Evolutionary conservation across 23 tunicate genomes (phyloP).

Genomic region (Styela clava): DNA sequence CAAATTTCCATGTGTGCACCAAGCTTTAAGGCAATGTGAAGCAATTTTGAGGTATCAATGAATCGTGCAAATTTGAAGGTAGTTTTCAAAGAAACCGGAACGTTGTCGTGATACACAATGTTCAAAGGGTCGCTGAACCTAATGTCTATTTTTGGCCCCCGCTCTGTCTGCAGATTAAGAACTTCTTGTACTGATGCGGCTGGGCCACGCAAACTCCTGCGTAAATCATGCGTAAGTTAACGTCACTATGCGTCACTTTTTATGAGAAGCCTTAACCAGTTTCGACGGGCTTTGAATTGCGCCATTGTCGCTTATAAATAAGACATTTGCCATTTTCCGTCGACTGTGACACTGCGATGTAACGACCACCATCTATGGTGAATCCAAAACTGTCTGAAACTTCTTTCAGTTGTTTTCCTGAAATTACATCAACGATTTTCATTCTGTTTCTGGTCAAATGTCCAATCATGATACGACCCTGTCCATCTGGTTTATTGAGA

Average conservation of each 20-base stretch:
- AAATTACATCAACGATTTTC: slow-evolving; percentile 31
- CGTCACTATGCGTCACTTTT: background rate
- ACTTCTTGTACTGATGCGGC: too few species aligned
- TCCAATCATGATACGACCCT: slow-evolving; percentile 62
- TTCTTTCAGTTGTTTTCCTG: slow-evolving; percentile 22
- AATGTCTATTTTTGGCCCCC: too few species aligned
- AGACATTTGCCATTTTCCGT: slow-evolving; percentile 43
- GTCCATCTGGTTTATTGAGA: slow-evolving; percentile 41
- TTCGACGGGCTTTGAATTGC: slow-evolving; percentile 9
- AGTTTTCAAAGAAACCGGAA: too few species aligned
- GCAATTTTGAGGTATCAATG: background rate
- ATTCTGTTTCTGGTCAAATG: slow-evolving; percentile 38
- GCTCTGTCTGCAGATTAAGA: too few species aligned
- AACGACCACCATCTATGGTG: slow-evolving; percentile 24
- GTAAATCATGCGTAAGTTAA: background rate
- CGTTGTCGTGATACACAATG: too few species aligned
- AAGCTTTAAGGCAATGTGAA: background rate
- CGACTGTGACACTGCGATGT: slow-evolving; percentile 48
- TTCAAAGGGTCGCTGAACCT: too few species aligned
- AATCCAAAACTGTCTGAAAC: slow-evolving; percentile 51
- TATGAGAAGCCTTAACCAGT: slow-evolving; percentile 11
- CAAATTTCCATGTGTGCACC: background rate
- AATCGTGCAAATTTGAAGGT: background rate
- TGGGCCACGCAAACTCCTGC: too few species aligned
- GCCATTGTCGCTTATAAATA: slow-evolving; percentile 39